A percentile compares a stretch with the other conserved stretches of the same genome.
Conservation (phyloP, 2,888 invertebrate species). For the Troglohyphantes excavatus region DNA sequence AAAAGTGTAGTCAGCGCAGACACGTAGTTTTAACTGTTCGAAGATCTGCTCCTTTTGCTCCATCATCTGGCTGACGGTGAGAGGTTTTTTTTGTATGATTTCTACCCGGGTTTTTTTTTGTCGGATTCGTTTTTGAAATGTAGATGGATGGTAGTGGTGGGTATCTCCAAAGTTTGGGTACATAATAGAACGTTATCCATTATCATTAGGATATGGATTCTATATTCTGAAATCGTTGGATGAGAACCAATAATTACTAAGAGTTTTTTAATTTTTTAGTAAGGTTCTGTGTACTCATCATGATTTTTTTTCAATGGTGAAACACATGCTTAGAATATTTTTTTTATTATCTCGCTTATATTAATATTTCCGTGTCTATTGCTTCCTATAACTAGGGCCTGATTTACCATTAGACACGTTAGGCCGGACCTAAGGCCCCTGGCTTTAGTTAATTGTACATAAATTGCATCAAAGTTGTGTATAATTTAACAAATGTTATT, state of each 20-base stretch:
- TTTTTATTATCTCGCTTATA: too few species aligned
- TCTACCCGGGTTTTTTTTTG: not conserved
- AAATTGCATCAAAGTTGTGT: too few species aligned
- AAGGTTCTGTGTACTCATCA: too few species aligned
- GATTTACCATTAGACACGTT: too few species aligned
- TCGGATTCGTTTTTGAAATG: not conserved
- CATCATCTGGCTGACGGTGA: constrained; percentile 36
- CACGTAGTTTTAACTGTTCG: constrained; percentile 43
- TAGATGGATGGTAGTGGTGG: not conserved
- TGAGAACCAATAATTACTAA: not conserved
- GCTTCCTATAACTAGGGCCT: too few species aligned
- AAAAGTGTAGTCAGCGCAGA: constrained; percentile 52
- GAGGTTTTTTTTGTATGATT: not conserved
- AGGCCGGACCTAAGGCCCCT: too few species aligned
- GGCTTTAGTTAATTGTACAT: too few species aligned
- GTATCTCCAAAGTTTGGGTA: constrained; percentile 4
- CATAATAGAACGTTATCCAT: not conserved
- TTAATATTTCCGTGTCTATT: too few species aligned
- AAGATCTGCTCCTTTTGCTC: constrained; percentile 28
- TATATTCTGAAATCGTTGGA: not conserved
- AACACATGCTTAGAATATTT: too few species aligned
- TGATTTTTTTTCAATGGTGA: too few species aligned
- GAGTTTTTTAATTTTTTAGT: too few species aligned
- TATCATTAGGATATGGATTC: constrained; percentile 1
- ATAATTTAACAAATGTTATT: too few species aligned